Percentiles rank a stretch among this genome's conserved stretches.
Evolutionary conservation across 1,140 invertebrate genomes (phyloP).

Genomic region (Zaprionus ghesquierei): DNA sequence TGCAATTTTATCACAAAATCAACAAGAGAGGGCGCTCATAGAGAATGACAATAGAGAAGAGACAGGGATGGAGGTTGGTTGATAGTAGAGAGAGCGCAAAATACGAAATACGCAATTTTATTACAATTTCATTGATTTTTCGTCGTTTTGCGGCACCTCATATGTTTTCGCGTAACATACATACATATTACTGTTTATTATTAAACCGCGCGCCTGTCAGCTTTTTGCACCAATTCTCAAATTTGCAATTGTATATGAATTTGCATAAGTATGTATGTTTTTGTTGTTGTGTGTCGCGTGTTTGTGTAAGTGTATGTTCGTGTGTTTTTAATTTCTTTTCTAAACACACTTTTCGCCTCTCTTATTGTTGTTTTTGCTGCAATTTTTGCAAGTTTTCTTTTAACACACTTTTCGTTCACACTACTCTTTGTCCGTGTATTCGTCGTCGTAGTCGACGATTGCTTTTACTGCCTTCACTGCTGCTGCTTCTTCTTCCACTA

Average conservation of each 20-base stretch:
- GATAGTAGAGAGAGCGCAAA: conserved; percentile 53
- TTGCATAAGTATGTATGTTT: conserved; percentile 41
- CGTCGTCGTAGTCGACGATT: conserved; percentile 60
- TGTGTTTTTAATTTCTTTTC: conserved; percentile 81
- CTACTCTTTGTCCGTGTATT: conserved; percentile 71
- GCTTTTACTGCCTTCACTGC: conserved; percentile 68
- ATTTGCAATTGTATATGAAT: conserved; percentile 49
- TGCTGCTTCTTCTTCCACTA: conserved; percentile 69
- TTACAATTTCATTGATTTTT: conserved; percentile 80
- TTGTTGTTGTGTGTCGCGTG: conserved; percentile 20
- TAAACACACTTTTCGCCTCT: conserved; percentile 74
- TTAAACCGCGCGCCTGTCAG: conserved; percentile 73
- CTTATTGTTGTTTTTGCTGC: conserved; percentile 61
- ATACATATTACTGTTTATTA: conserved; percentile 78
- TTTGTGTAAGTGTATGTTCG: conserved; percentile 57
- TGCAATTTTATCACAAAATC: conserved; percentile 80
- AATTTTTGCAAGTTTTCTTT: conserved; percentile 80
- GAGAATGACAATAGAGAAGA: conserved; percentile 23
- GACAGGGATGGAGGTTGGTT: conserved; percentile 42
- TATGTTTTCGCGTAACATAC: conserved; percentile 67
- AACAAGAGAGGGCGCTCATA: conserved; percentile 55
- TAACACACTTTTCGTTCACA: conserved; percentile 68
- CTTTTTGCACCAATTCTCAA: conserved; percentile 73
- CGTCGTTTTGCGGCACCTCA: conserved; percentile 73
- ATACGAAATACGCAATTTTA: conserved; percentile 76